Base-by-base conservation (phyloP, 2,888 invertebrate species). In the Spodoptera littoralis region DNA sequence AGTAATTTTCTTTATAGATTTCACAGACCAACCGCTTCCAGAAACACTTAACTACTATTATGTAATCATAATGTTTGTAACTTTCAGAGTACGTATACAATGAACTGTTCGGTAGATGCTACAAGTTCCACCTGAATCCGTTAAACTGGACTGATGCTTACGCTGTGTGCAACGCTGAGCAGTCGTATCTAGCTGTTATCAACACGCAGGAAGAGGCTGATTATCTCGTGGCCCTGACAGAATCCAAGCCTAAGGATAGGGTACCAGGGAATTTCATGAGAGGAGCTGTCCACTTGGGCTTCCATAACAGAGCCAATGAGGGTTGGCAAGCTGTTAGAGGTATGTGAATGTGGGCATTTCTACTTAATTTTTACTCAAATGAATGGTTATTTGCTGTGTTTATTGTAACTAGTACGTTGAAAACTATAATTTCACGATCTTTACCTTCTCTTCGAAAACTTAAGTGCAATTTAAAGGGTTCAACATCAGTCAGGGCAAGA, bases 61-160 rank as follows among this genome's bases (percentile, higher is more conserved):
- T 30, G 0, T 30, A 30, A 30, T 41, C 18, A 11, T 4, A 1
- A 27, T 2, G 13, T 57, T 1, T 36, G 18, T 56, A 13, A 65
- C 46, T 84, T 85, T 30, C 82, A 92, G 92, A 80, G 62, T 93
- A 93, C 70, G 65, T 70, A 48, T 90, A 80, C 71, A 82, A 85
- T 49, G 77, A 78, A 8, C 41, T 47, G 2, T 5, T 68, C 1
- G 88, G 87, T 2, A 85, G 84, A 74, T 93, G 92, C 70, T 92
- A 91, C 79, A 93, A 92, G 65, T 87, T 91, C 53, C 92, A 93
- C 63, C 54, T 82, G 22, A 79, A 69, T 1, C 89, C 91, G 0
- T 67, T 71, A 69, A 88, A 81, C 47, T 93, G 93, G 92, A 82
- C 81, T 0, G 89, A 91, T 0, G 93, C 93, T 0, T 84, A 86